Conservation (phyloP, 2,888 invertebrate species). For the Drosophila meridiana region DNA sequence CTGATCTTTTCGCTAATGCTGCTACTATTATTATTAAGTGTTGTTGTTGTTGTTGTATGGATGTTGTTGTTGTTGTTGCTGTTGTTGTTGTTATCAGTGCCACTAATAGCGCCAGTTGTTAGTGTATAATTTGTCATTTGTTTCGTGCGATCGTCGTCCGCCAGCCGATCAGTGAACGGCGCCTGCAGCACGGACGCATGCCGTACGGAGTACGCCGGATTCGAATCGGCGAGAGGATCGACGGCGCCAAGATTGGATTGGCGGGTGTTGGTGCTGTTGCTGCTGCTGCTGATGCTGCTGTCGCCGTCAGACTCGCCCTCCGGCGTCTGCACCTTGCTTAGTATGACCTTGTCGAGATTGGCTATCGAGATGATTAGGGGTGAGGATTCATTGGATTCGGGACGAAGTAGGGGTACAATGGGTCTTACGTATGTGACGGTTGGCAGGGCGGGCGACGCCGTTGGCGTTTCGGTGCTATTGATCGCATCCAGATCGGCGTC, state of each 20-base stretch:
- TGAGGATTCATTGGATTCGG: constrained; percentile 85
- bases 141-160: constrained; percentile 3
- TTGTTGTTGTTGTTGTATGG: constrained; percentile 32
- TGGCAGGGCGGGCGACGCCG: constrained; percentile 50
- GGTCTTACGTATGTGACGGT: constrained; percentile 82
- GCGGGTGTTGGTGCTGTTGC: constrained; percentile 18
- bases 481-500: constrained; percentile 3
- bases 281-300: constrained; percentile 12
- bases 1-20: constrained; percentile 78
- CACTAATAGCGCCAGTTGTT: constrained; percentile 24
- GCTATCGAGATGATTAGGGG: constrained; percentile 85
- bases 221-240: constrained; percentile 62
- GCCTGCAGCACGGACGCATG: constrained; percentile 78
- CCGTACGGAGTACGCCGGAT: constrained; percentile 79
- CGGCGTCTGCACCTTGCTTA: constrained; percentile 83
- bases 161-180: constrained; percentile 46
- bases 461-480: constrained; percentile 13
- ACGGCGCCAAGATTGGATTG: not conserved
- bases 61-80: constrained; percentile 42
- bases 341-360: constrained; percentile 85
- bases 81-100: constrained; percentile 46
- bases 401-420: constrained; percentile 83
- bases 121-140: constrained; percentile 19
- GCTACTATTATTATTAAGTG: constrained; percentile 45
- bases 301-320: constrained; percentile 36